phyloP scores from a whole-genome alignment of 2,888 invertebrate genomes.

The Tenthredo distinguenda region DNA sequence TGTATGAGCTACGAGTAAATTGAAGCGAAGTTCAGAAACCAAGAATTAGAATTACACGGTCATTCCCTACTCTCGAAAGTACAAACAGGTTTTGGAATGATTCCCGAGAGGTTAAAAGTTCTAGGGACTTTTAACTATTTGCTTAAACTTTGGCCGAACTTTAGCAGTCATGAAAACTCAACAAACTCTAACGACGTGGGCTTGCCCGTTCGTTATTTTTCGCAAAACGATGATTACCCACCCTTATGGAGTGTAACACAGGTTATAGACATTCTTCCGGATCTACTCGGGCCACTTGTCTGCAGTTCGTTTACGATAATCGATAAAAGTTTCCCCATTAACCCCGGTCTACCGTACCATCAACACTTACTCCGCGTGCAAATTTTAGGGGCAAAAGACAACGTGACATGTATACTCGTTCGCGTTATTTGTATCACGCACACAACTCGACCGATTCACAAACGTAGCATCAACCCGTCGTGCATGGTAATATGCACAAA shows the following conservation, averaged over 20 bases:
- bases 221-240: conserved; percentile 29
- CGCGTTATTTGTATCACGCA: background rate
- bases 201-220: conserved; percentile 11
- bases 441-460: conserved; percentile 20
- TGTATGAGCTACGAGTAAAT: background rate
- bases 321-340: conserved; percentile 17
- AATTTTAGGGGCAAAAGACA: background rate
- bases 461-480: background rate
- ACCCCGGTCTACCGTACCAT: background rate
- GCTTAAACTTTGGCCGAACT: conserved; percentile 11
- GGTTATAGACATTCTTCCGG: background rate
- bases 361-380: conserved; percentile 5
- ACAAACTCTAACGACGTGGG: conserved; percentile 29
- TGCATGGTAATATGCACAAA: conserved; percentile 25
- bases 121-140: conserved; percentile 9
- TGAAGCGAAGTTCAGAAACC: background rate
- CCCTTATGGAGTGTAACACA: conserved; percentile 5
- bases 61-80: background rate
- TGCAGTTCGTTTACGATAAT: conserved; percentile 17
- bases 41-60: conserved; percentile 33
- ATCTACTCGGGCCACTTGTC: background rate
- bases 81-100: conserved; percentile 4
- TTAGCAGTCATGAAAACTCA: conserved; percentile 34
- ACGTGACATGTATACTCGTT: background rate
- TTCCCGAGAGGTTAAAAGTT: conserved; percentile 20